These are phyloP conservation scores for Teleogryllus occipitalis DNA, from an alignment of 1,140 invertebrate genomes.

Conservation along the genomic window DNA sequence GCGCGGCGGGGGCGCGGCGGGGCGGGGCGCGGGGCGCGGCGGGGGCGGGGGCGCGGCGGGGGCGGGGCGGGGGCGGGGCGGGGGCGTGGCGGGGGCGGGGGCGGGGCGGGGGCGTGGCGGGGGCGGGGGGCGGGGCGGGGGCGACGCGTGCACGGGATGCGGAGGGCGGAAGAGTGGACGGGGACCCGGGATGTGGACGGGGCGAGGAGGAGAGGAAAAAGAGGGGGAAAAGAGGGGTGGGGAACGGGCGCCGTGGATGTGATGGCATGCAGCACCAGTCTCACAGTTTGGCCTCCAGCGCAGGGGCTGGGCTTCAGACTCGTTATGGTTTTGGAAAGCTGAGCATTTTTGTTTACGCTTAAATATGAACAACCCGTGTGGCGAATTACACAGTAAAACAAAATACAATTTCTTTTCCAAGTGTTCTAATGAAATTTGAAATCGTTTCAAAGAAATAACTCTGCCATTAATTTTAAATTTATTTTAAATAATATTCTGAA, in stretches of 20 bases:
- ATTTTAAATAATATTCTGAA: too few relatives aligned
- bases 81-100: not conserved
- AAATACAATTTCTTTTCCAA: too few relatives aligned
- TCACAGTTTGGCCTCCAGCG: not conserved
- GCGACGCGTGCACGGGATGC: not conserved
- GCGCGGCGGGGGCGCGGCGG: not conserved
- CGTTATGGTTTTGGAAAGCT: too few relatives aligned
- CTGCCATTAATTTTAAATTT: too few relatives aligned
- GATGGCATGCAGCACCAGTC: not conserved
- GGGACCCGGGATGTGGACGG: not conserved
- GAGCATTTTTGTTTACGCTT: too few relatives aligned
- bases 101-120: not conserved
- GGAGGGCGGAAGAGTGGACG: not conserved
- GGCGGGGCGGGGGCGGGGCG: not conserved
- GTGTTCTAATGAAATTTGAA: too few relatives aligned
- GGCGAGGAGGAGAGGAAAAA: not conserved
- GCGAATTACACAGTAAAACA: too few relatives aligned
- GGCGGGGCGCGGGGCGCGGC: not conserved
- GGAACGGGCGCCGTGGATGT: not conserved
- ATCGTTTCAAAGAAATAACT: too few relatives aligned
- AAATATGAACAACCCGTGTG: too few relatives aligned
- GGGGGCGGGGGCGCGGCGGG: too few relatives aligned
- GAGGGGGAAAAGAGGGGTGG: not conserved
- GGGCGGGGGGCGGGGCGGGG: not conserved
- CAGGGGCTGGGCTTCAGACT: not conserved